Evolutionary conservation across 2,888 invertebrate genomes (phyloP), one percentile per base, ranked within the genome.

Genomic region (Philhelius pedissequus): DNA sequence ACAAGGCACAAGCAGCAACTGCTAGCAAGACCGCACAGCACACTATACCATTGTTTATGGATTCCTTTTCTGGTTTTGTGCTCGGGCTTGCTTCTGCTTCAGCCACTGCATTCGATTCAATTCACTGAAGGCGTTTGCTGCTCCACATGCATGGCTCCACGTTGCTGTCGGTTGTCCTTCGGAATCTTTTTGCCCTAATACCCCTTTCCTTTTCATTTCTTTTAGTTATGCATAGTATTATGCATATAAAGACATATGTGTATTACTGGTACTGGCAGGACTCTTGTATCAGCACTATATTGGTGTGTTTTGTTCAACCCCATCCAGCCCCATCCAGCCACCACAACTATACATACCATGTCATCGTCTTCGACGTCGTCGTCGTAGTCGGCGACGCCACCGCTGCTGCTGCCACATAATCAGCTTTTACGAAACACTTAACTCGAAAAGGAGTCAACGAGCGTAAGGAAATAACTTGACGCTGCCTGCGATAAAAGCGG

Each of bases 361-460:
- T 58, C 70, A 76, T 80, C 70, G 80, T 80, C 80, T 25, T 68
- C 56, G 69, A 71, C 68, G 45, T 20, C 64, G 25, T 38, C 66
- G 20, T 13, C 38, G 62, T 25, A 43, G 62, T 43, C 38, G 43
- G 9, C 62, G 58, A 54, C 25, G 69, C 79, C 43, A 35, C 80
- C 56, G 54, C 75, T 35, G 69, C 80, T 73, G 80, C 84, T 86
- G 82, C 86, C 87, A 86, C 86, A 87, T 87, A 87, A 87, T 87
- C 87, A 87, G 86, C 87, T 87, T 87, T 87, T 87, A 87, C 87
- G 87, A 87, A 87, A 87, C 87, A 87, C 87, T 87, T 87, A 87
- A 87, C 87, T 86, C 84, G 86, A 87, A 87, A 86, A 87, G 82
- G 87, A 87, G 86, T 87, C 87, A 87, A 87, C 86, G 86, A 87